Conservation (phyloP, 2,113 vertebrate genomes). For the Struthio camelus region DNA sequence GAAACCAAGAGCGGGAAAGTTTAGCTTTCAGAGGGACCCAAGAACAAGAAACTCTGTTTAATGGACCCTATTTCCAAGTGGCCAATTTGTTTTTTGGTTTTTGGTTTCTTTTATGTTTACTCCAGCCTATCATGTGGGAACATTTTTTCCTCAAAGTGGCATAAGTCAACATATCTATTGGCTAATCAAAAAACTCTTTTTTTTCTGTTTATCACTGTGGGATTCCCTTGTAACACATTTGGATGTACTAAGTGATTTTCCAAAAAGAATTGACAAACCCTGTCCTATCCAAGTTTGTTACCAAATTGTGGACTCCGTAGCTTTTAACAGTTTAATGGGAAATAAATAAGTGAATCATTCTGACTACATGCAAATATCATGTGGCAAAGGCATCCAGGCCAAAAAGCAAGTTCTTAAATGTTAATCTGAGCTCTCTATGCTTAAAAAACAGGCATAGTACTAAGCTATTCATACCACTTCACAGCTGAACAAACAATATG, state of each 20-base stretch:
- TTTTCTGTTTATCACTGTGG: neutral
- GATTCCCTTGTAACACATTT: neutral
- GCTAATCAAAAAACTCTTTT: neutral
- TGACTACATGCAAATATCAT: neutral
- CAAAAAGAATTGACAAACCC: slow-evolving; percentile 5
- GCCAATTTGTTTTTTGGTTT: neutral
- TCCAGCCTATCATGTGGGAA: neutral
- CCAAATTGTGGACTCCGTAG: accelerated
- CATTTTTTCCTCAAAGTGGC: neutral
- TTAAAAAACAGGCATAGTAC: slow-evolving; percentile 15
- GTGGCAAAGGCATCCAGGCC: slow-evolving; percentile 7
- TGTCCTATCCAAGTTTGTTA: neutral
- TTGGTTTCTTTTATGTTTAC: neutral
- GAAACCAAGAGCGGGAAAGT: neutral
- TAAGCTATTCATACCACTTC: neutral
- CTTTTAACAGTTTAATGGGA: neutral
- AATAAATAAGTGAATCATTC: neutral
- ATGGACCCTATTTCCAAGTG: neutral
- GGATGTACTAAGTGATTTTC: neutral
- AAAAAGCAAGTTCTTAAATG: neutral
- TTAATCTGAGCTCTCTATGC: neutral
- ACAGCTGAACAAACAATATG: slow-evolving; percentile 56
- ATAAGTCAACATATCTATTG: neutral
- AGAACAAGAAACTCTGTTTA: neutral
- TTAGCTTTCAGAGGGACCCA: neutral